Evolutionary conservation across 2,888 invertebrate genomes (phyloP).

Genomic region (Yponomeuta evonymella): DNA sequence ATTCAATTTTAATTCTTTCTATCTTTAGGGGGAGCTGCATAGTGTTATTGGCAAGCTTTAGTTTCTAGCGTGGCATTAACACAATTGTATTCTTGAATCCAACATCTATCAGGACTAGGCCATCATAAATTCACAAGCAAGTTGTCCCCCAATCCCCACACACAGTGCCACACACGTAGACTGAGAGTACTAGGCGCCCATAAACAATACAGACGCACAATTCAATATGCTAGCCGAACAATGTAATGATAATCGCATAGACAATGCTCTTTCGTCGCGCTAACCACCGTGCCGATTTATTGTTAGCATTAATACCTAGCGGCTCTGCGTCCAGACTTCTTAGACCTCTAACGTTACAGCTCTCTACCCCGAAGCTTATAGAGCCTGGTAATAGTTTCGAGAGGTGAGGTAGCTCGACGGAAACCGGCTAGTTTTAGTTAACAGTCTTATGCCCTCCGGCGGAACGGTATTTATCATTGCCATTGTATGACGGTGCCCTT

Average conservation of each 20-base stretch:
- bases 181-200: constrained; percentile 32
- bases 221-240: constrained; percentile 72
- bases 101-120: neutral
- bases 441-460: constrained; percentile 38
- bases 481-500: constrained; percentile 55
- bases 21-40: no score
- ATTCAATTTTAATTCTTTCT: no score
- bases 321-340: neutral
- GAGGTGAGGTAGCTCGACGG: neutral
- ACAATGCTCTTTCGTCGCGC: constrained; percentile 71
- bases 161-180: constrained; percentile 61
- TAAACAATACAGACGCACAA: constrained; percentile 71
- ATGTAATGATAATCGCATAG: constrained; percentile 67
- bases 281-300: constrained; percentile 69
- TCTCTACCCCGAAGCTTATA: neutral
- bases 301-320: constrained; percentile 1
- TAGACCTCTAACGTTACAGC: neutral
- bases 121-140: neutral
- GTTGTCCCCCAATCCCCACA: constrained; percentile 26
- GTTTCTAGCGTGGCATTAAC: no score
- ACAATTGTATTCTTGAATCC: no score
- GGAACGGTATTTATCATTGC: constrained; percentile 61
- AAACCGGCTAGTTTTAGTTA: constrained; percentile 33
- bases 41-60: no score
- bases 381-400: neutral